Percentiles rank a stretch among this genome's conserved stretches.
Conservation (phyloP, 2,888 invertebrate genomes). For the Leistus spinibarbis region DNA sequence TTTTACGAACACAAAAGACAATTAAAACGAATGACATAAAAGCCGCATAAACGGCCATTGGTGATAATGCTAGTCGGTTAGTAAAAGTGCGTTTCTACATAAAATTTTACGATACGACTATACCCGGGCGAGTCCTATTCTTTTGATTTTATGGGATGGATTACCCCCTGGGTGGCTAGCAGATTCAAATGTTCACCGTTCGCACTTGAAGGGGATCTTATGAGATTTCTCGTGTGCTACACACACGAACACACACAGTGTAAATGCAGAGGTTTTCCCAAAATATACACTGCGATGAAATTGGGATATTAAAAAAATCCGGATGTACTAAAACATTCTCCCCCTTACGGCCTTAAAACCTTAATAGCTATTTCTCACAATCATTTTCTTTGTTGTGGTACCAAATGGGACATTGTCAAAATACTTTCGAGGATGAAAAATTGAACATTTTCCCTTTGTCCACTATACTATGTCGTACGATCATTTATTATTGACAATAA, state of each 20-base stretch:
- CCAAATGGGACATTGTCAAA: not conserved
- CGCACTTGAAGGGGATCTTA: not conserved
- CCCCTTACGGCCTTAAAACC: not conserved
- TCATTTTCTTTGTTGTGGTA: not conserved
- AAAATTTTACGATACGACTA: slow-evolving; percentile 8
- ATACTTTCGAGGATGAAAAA: not conserved
- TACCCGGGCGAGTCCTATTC: not conserved
- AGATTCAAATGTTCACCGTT: not conserved
- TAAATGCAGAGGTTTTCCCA: no score
- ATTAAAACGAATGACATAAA: not conserved
- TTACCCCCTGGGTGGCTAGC: not conserved
- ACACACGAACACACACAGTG: not conserved
- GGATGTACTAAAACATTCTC: not conserved
- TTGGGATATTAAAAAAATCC: not conserved
- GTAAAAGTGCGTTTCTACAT: slow-evolving; percentile 4
- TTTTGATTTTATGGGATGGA: slow-evolving; percentile 2
- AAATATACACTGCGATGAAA: not conserved
- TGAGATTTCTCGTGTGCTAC: not conserved
- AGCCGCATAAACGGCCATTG: not conserved
- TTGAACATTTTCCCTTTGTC: not conserved
- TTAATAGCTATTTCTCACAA: not conserved
- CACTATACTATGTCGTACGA: no score
- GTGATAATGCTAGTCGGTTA: not conserved
- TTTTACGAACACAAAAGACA: not conserved
- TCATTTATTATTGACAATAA: no score